Evolutionary conservation across 2,113 vertebrate species (phyloP).

Genomic region (Illadopsis cleaveri): DNA sequence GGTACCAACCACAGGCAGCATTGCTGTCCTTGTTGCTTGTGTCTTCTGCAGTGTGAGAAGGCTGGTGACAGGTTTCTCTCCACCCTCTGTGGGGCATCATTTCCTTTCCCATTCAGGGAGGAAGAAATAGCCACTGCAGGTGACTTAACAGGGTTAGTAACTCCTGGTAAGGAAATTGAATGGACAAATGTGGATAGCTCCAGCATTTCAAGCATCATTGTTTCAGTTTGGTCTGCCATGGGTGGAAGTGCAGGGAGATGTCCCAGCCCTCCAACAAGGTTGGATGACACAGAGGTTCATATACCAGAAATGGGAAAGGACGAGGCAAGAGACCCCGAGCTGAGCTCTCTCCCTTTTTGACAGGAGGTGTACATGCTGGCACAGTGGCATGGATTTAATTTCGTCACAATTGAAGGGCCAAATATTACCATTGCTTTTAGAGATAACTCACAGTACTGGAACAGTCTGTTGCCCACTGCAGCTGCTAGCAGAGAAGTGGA

Average conservation of each 20-base stretch:
- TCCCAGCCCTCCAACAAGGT: neutral
- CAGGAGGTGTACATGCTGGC: neutral
- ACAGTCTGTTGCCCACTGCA: neutral
- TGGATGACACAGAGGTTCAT: neutral
- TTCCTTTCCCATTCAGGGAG: neutral
- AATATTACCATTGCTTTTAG: neutral
- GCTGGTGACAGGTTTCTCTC: neutral
- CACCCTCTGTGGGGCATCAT: rapidly evolving
- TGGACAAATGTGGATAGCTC: neutral
- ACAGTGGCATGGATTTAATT: neutral
- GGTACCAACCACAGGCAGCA: rapidly evolving
- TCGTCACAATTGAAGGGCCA: neutral
- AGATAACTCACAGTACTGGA: neutral
- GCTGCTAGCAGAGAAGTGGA: neutral
- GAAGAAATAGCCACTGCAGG: neutral
- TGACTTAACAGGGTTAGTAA: neutral
- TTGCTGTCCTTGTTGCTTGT: neutral
- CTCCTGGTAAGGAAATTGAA: neutral
- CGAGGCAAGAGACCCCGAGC: rapidly evolving
- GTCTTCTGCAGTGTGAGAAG: neutral
- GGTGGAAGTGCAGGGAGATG: neutral
- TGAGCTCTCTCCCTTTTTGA: neutral
- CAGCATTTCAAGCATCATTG: neutral
- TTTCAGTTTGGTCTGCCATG: neutral
- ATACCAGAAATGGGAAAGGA: neutral